These are phyloP conservation scores for Kradibia gibbosae DNA, from an alignment of 1,140 invertebrate genomes.

Conservation along the genomic window DNA sequence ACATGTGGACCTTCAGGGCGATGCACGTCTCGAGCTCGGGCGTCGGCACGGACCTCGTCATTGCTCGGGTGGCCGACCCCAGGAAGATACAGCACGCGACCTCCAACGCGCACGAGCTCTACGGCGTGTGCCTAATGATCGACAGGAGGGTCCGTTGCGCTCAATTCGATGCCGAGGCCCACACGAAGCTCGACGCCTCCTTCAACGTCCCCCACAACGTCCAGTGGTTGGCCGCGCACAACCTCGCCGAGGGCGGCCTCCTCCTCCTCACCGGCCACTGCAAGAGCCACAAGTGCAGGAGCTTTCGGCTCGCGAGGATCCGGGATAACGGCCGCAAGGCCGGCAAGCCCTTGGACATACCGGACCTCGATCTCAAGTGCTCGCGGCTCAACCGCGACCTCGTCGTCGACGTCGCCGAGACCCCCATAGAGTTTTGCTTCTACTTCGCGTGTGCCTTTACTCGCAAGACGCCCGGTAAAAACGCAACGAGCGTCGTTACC, in stretches of 20 bases:
- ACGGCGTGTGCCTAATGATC: conserved; percentile 29
- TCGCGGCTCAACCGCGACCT: conserved; percentile 1
- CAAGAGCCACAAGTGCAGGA: conserved; percentile 32
- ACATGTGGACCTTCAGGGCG: conserved; percentile 36
- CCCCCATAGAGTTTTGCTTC: conserved; percentile 2
- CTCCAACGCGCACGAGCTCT: conserved; percentile 23
- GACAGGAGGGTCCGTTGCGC: conserved; percentile 12
- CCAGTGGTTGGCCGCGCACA: conserved; percentile 37
- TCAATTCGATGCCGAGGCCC: conserved; percentile 6
- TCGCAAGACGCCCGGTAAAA: neutral
- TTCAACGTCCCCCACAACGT: neutral
- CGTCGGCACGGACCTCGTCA: neutral
- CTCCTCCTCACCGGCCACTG: conserved; percentile 30
- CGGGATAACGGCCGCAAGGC: neutral
- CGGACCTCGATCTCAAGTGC: conserved; percentile 31
- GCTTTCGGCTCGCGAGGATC: conserved; percentile 12
- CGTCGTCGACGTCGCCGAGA: conserved; percentile 3
- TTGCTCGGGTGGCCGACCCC: conserved; percentile 16
- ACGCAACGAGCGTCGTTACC: neutral
- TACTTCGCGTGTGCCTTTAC: conserved; percentile 13
- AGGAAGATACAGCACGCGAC: neutral
- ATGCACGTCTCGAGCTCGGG: neutral
- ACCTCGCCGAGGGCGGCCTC: neutral
- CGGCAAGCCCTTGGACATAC: neutral
- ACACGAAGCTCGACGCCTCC: conserved; percentile 10